A percentile compares a stretch with the other conserved stretches of the same genome.
Conservation (phyloP, 2,113 vertebrate genomes). For the Penelope pileata region DNA sequence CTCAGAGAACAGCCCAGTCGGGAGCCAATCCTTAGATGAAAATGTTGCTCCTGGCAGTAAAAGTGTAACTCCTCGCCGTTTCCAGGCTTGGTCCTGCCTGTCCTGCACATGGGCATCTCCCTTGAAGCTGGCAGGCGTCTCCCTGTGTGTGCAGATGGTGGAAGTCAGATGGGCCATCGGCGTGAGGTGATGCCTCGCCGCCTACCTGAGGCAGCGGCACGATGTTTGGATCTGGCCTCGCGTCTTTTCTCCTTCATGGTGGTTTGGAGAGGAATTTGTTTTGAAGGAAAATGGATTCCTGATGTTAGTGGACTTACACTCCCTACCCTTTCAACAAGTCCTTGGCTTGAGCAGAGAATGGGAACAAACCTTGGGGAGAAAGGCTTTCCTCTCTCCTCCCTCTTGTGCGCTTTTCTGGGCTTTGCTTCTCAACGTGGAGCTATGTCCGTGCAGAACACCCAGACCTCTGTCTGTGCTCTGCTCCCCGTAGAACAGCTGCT, state of each 20-base stretch:
- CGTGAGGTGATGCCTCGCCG: background rate
- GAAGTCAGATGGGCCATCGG: background rate
- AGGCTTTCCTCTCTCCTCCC: background rate
- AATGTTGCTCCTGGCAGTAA: slow-evolving; percentile 37
- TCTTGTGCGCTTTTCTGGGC: background rate
- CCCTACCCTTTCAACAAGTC: background rate
- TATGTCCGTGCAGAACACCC: background rate
- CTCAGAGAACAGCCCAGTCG: background rate
- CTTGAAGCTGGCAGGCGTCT: background rate
- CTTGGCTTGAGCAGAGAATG: background rate
- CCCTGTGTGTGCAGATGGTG: background rate
- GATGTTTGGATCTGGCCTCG: background rate
- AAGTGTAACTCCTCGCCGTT: slow-evolving; percentile 30
- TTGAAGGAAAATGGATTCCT: background rate
- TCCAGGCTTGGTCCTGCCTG: slow-evolving; percentile 4
- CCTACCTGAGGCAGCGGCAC: background rate
- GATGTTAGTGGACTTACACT: background rate
- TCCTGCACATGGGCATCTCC: background rate
- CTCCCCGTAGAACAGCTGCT: background rate
- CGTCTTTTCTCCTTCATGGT: background rate
- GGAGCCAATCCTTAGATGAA: slow-evolving; percentile 39
- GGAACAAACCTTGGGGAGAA: background rate
- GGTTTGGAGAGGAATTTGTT: background rate
- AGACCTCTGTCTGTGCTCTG: background rate
- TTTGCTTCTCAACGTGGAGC: background rate